Percentiles rank a stretch among this genome's conserved stretches.
Conservation (phyloP, 2,113 vertebrate genomes). For the Stigmatopora nigra region DNA sequence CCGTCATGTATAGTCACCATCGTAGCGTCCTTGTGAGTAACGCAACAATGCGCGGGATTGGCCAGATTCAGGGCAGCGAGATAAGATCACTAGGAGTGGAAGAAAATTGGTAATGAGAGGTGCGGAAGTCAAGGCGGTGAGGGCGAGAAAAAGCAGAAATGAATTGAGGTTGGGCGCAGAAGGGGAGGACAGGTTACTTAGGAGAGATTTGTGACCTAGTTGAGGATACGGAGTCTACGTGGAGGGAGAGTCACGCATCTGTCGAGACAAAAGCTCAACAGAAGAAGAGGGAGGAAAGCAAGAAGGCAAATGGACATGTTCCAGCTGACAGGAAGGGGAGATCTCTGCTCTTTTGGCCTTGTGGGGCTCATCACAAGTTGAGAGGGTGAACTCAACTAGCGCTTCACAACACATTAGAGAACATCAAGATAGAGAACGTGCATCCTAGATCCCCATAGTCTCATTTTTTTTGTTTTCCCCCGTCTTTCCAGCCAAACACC, state of each 20-base stretch:
- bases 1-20: conserved; percentile 43
- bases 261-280: conserved; percentile 25
- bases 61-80: conserved; percentile 61
- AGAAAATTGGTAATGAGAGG: conserved; percentile 46
- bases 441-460: conserved; percentile 34
- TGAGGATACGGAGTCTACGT: conserved; percentile 43
- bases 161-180: conserved; percentile 25
- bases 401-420: conserved; percentile 15
- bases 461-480: conserved; percentile 41
- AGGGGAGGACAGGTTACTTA: conserved; percentile 43
- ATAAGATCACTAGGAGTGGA: conserved; percentile 38
- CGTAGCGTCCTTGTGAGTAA: conserved; percentile 27
- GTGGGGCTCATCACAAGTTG: conserved; percentile 31
- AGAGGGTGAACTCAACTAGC: conserved; percentile 32
- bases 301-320: conserved; percentile 37
- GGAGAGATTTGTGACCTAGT: conserved; percentile 53
- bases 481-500: conserved; percentile 28
- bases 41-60: conserved; percentile 32
- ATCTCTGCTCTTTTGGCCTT: conserved; percentile 19
- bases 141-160: conserved; percentile 41
- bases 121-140: conserved; percentile 39
- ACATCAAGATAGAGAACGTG: conserved; percentile 45
- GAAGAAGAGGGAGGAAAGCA: conserved; percentile 23
- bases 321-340: conserved; percentile 29
- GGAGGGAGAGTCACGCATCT: conserved; percentile 21